A percentile compares a stretch with the other conserved stretches of the same genome.
These are phyloP conservation scores for Litocranius walleri DNA, from an alignment of 2,113 vertebrate species.

Conservation along the genomic window DNA sequence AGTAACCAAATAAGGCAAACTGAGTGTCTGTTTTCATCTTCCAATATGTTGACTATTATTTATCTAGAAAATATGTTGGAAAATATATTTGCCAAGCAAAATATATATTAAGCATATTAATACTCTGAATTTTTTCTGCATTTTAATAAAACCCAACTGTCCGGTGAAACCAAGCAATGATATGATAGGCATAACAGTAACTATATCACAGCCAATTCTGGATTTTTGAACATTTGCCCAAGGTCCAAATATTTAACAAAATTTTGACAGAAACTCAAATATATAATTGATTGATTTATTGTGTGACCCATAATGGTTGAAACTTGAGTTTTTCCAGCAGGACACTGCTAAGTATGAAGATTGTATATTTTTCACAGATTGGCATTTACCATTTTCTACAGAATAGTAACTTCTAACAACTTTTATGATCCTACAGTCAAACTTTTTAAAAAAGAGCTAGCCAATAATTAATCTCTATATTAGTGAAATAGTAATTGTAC, in stretches of 20 bases:
- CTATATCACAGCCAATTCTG: not conserved
- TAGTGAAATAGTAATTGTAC: not conserved
- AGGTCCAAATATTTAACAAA: not conserved
- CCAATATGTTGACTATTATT: not conserved
- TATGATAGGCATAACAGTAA: not conserved
- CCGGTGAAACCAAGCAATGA: not conserved
- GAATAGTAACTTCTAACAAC: not conserved
- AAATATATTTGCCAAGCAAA: not conserved
- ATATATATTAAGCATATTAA: not conserved
- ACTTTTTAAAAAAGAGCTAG: not conserved
- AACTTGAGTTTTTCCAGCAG: not conserved
- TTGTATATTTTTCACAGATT: not conserved
- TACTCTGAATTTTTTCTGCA: not conserved
- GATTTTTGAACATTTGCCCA: not conserved
- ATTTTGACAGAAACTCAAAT: not conserved
- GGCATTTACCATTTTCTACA: not conserved
- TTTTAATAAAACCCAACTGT: slow-evolving; percentile 33
- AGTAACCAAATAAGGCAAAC: not conserved
- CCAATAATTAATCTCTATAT: not conserved
- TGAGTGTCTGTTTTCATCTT: not conserved
- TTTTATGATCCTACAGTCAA: not conserved
- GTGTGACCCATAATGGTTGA: not conserved
- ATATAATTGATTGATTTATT: not conserved
- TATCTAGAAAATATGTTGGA: not conserved
- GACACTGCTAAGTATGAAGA: not conserved